phyloP scores from a whole-genome alignment of 2,113 vertebrate genomes.

The Ondatra zibethicus region DNA sequence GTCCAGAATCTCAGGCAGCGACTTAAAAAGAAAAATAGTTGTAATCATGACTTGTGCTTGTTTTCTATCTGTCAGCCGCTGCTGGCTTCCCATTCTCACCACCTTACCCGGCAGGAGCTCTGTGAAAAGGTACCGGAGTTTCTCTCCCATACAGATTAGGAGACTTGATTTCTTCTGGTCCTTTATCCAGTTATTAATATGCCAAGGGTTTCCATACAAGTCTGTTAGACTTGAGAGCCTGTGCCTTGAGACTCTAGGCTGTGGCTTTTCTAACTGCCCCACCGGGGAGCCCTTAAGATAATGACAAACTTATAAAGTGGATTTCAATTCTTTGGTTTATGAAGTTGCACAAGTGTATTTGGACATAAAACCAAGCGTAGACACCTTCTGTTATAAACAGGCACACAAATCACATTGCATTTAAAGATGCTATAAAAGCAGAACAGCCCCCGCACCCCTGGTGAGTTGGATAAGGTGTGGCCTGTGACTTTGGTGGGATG shows the following conservation, averaged over 20 bases:
- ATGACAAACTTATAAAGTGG: not conserved
- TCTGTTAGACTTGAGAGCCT: not conserved
- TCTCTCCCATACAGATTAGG: not conserved
- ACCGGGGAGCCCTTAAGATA: not conserved
- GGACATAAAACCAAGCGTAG: not conserved
- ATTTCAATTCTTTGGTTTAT: constrained; percentile 19
- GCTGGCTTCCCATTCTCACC: not conserved
- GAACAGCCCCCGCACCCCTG: not conserved
- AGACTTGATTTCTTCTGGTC: not conserved
- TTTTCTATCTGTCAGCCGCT: not conserved
- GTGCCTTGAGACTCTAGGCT: not conserved
- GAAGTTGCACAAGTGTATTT: not conserved
- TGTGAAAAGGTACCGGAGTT: not conserved
- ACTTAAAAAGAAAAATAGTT: not conserved
- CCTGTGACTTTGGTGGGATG: not conserved
- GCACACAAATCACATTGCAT: not conserved
- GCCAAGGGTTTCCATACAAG: not conserved
- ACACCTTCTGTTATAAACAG: not conserved
- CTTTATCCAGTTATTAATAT: not conserved
- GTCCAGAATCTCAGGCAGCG: not conserved
- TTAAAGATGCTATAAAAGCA: constrained; percentile 30
- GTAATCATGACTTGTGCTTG: not conserved
- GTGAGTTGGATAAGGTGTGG: not conserved
- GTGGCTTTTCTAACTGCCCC: not conserved
- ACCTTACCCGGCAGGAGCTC: not conserved